Base-by-base conservation (phyloP, 2,797 vertebrate species). In the Cossypha caffra region DNA sequence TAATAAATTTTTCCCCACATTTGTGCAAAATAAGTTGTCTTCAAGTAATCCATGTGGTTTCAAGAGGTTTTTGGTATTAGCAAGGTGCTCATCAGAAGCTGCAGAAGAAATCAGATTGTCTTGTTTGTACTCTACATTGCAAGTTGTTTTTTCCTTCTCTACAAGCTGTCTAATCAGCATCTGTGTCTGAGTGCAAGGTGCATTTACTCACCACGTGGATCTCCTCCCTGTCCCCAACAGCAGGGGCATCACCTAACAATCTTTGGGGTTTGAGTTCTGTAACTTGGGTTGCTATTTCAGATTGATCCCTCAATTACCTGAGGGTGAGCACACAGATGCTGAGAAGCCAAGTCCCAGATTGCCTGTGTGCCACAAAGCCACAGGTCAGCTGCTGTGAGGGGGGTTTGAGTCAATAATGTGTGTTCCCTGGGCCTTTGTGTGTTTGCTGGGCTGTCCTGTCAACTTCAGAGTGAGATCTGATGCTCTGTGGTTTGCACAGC, bases 1-100 rank as follows among this genome's bases (percentile, higher is more conserved):
- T 43, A 10, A 47, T 25, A 47, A 5, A 25, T 24, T 42, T 75
- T 5, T 15, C 2, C 7, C 10, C 16, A 1, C 1, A 0, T 71
- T 58, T 87, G 24, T 91, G 15, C 21, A 37, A 55, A 51, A 2
- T 55, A 54, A 79, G 24, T 58, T 90, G 40, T 68, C 75, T 80
- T 38, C 58, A 47, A 33, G 40, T 76, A 23, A 58, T 35, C 12
- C 8, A 10, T 25, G 23, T 76, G 28, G 8, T 45, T 95, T 93
- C 52, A 62, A 37, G 52, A 2, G 3, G 0, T 40, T 67, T 25
- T 71, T 47, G 7, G 5, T 64, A 19, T 40, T 87, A 55, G 25
- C 29, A 57, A 67, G 62, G 18, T 79, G 26, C 12, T 91, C 18
- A 24, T 52, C 20, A 62, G 42, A 57, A 80, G 17, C 18, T 93